Conservation (phyloP, 2,888 invertebrate species). For the Oscheius sp. region DNA sequence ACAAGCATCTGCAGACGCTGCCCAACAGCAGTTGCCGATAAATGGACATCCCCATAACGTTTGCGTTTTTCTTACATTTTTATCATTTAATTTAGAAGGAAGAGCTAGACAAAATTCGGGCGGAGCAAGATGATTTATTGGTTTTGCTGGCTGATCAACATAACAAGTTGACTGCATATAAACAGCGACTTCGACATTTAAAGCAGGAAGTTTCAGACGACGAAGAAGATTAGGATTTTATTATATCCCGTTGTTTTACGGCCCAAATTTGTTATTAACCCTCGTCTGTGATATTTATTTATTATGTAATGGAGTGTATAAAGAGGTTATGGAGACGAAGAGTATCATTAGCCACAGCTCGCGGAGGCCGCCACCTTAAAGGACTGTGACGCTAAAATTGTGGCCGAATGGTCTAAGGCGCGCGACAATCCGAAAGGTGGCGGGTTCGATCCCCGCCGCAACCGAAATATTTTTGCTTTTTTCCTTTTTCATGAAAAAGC, state of each 20-base stretch:
- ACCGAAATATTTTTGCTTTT: too few species aligned
- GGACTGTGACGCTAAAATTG: too few species aligned
- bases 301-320: neutral
- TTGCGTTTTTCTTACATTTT: neutral
- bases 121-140: conserved; percentile 92
- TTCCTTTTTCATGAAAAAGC: too few species aligned
- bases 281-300: conserved; percentile 6
- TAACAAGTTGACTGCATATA: conserved; percentile 77
- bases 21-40: neutral
- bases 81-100: neutral
- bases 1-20: conserved; percentile 6
- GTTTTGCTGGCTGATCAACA: conserved; percentile 91
- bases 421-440: too few species aligned
- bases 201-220: conserved; percentile 68
- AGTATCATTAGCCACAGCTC: too few species aligned
- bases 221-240: conserved; percentile 56
- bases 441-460: too few species aligned
- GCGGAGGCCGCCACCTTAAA: too few species aligned
- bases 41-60: neutral
- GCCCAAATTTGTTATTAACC: neutral
- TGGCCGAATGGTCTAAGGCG: too few species aligned
- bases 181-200: conserved; percentile 52
- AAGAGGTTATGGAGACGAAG: neutral
- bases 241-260: neutral
- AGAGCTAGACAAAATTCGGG: conserved; percentile 77